Conservation (phyloP, 2,113 vertebrate species). For the Acanthisitta chloris region DNA sequence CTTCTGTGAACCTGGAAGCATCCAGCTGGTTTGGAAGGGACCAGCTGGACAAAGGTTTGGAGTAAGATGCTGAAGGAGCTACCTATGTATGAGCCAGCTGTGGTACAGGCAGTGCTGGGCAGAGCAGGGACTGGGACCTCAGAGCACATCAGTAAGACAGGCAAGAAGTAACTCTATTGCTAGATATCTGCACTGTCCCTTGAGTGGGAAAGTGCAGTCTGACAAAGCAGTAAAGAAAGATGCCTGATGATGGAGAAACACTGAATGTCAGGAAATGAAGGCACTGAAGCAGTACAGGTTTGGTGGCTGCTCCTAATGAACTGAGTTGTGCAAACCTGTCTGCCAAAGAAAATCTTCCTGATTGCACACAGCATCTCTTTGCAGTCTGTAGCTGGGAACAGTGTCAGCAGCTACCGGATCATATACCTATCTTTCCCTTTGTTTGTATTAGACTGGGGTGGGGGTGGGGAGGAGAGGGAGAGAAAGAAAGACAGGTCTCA, state of each 20-base stretch:
- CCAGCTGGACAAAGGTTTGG: neutral
- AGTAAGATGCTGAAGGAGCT: neutral
- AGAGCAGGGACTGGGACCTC: neutral
- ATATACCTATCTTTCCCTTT: neutral
- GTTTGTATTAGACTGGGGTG: accelerated
- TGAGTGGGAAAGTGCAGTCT: neutral
- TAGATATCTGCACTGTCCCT: neutral
- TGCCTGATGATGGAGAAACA: neutral
- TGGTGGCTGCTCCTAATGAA: neutral
- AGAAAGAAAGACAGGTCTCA: neutral
- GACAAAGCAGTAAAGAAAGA: neutral
- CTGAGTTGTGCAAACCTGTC: neutral
- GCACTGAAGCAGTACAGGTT: neutral
- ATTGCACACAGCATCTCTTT: neutral
- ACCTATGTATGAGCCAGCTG: neutral
- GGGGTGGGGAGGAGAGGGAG: accelerated
- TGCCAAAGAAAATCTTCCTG: neutral
- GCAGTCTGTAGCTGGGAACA: neutral
- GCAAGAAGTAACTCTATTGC: neutral
- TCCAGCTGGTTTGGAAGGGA: neutral
- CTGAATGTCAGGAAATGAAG: neutral
- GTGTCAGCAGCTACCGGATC: neutral
- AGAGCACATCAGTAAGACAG: neutral
- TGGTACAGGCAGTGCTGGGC: neutral
- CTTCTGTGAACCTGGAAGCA: neutral